Conservation (phyloP, 2,888 invertebrate species). For the Agonopterix arenella region DNA sequence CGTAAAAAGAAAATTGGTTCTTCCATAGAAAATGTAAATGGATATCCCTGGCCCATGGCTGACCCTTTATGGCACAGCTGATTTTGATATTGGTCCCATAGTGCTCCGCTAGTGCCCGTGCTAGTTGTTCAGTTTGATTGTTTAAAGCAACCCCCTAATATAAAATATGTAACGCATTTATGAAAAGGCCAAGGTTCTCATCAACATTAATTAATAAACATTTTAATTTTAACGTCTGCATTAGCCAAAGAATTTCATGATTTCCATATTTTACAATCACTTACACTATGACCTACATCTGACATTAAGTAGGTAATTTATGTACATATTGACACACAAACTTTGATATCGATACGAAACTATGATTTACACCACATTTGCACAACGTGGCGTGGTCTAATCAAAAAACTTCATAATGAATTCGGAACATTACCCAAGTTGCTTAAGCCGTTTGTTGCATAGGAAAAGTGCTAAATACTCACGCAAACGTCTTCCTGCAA, state of each 20-base stretch:
- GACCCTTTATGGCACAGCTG: no score
- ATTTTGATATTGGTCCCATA: no score
- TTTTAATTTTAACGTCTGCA: no score
- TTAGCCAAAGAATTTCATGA: constrained; percentile 9
- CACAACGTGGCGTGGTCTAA: constrained; percentile 4
- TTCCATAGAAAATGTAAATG: no score
- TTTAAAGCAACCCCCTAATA: no score
- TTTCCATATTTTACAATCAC: constrained; percentile 15
- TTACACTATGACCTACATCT: constrained; percentile 20
- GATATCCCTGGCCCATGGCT: no score
- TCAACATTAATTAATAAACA: no score
- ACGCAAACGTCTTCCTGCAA: constrained; percentile 34
- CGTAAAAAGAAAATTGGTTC: no score
- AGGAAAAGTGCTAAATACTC: constrained; percentile 26
- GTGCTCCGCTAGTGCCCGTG: no score
- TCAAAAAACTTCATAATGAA: neutral
- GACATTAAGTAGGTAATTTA: constrained; percentile 11
- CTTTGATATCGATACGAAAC: constrained; percentile 14
- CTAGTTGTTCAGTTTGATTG: no score
- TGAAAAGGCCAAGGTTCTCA: no score
- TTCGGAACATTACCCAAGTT: constrained; percentile 7
- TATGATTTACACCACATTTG: constrained; percentile 6
- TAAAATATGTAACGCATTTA: no score
- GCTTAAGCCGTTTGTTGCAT: constrained; percentile 7
- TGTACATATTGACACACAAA: constrained; percentile 16